Percentiles rank a stretch among this genome's conserved stretches.
phyloP scores from a whole-genome alignment of 2,797 vertebrate species.

The Coregonus ussuriensis region DNA sequence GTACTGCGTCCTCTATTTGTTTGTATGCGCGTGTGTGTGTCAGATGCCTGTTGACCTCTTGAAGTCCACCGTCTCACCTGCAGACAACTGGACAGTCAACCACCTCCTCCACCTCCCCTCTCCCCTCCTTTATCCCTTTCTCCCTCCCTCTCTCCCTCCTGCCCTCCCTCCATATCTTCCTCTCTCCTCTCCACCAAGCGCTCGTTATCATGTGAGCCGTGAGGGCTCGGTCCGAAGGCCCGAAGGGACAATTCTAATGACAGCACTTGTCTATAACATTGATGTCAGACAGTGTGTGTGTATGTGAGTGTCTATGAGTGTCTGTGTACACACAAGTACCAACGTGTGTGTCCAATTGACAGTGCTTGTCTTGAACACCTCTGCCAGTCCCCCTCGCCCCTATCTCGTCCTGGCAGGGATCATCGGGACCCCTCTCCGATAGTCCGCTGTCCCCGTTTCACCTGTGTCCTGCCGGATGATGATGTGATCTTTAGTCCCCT shows the following conservation, averaged over 20 bases:
- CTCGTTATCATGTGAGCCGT: constrained; percentile 73
- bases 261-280: constrained; percentile 94
- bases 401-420: constrained; percentile 90
- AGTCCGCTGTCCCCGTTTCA: constrained; percentile 80
- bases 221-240: constrained; percentile 62
- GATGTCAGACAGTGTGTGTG: constrained; percentile 73
- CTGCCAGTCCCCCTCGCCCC: not conserved
- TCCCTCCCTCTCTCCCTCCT: not conserved
- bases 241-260: constrained; percentile 90
- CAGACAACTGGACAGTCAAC: constrained; percentile 56
- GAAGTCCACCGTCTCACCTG: constrained; percentile 57
- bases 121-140: not conserved
- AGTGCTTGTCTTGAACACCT: constrained; percentile 91
- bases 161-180: not conserved
- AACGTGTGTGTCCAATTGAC: constrained; percentile 85
- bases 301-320: constrained; percentile 5
- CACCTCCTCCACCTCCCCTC: no score
- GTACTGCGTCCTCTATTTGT: not conserved
- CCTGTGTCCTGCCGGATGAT: constrained; percentile 84
- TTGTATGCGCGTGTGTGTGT: not conserved
- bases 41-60: no score
- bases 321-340: constrained; percentile 43
- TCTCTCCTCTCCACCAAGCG: not conserved
- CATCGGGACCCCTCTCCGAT: constrained; percentile 75
- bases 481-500: constrained; percentile 99